phyloP scores from a whole-genome alignment of 2,797 vertebrate genomes.

The Smutsia temminckii region DNA sequence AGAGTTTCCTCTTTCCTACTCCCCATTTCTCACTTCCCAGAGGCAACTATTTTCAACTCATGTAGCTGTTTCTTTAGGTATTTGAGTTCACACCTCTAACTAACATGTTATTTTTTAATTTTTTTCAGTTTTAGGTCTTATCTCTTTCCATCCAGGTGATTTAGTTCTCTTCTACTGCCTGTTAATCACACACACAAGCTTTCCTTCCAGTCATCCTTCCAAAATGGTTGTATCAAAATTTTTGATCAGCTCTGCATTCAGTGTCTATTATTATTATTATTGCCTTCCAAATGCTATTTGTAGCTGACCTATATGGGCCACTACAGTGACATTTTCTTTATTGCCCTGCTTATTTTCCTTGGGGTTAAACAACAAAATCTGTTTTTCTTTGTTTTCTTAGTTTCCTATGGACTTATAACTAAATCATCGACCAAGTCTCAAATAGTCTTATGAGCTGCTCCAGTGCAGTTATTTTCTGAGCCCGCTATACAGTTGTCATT shows the following conservation, averaged over 20 bases:
- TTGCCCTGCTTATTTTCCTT: neutral
- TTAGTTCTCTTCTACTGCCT: neutral
- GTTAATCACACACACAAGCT: neutral
- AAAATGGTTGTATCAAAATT: neutral
- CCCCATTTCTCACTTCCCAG: neutral
- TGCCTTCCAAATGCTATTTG: neutral
- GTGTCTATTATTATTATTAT: neutral
- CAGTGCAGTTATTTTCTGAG: neutral
- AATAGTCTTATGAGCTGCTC: neutral
- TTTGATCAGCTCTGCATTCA: neutral
- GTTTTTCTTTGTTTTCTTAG: slow-evolving; percentile 21
- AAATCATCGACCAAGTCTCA: neutral
- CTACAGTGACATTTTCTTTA: neutral
- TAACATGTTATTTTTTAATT: neutral
- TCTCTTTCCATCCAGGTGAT: neutral
- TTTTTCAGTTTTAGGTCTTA: neutral
- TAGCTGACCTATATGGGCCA: neutral
- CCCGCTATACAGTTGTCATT: neutral
- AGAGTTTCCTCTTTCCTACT: neutral
- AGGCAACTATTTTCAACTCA: neutral
- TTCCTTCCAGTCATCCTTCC: neutral
- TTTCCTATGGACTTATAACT: neutral
- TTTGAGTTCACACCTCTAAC: neutral
- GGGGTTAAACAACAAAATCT: neutral
- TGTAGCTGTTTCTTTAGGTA: neutral